Evolutionary conservation across 2,113 vertebrate species (phyloP).

Genomic region (Alligator sinensis): DNA sequence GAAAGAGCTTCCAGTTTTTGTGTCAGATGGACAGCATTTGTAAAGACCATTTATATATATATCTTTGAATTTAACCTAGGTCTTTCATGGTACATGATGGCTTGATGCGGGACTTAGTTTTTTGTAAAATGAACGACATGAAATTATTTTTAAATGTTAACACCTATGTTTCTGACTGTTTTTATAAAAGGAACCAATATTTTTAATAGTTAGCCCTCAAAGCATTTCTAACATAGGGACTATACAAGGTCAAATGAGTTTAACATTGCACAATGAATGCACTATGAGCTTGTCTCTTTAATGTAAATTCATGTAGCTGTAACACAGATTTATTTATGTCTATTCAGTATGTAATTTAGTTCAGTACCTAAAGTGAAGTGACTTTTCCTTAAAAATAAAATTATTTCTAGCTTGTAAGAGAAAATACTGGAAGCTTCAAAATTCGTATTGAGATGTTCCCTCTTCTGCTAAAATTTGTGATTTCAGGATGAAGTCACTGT

Average conservation of each 20-base stretch:
- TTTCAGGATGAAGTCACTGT: not conserved
- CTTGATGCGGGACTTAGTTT: not conserved
- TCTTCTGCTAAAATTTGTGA: not conserved
- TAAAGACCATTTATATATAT: not conserved
- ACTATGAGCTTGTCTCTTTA: not conserved
- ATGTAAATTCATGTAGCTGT: not conserved
- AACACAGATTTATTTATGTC: not conserved
- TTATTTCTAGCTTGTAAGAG: not conserved
- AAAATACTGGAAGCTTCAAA: not conserved
- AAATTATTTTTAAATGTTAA: not conserved
- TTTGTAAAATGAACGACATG: not conserved
- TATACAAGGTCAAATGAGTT: not conserved
- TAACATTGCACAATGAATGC: not conserved
- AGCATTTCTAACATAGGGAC: not conserved
- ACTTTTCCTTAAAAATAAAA: not conserved
- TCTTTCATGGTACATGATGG: not conserved
- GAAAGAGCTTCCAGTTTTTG: not conserved
- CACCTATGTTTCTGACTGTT: not conserved
- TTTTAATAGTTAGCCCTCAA: not conserved
- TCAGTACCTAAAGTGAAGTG: not conserved
- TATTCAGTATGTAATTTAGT: not conserved
- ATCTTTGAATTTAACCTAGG: not conserved
- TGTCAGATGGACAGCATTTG: rapidly evolving
- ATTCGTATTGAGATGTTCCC: not conserved
- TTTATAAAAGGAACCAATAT: not conserved